A percentile compares a stretch with the other conserved stretches of the same genome.
These are phyloP conservation scores for Cybosia mesomella DNA, from an alignment of 2,888 invertebrate species.

Conservation along the genomic window DNA sequence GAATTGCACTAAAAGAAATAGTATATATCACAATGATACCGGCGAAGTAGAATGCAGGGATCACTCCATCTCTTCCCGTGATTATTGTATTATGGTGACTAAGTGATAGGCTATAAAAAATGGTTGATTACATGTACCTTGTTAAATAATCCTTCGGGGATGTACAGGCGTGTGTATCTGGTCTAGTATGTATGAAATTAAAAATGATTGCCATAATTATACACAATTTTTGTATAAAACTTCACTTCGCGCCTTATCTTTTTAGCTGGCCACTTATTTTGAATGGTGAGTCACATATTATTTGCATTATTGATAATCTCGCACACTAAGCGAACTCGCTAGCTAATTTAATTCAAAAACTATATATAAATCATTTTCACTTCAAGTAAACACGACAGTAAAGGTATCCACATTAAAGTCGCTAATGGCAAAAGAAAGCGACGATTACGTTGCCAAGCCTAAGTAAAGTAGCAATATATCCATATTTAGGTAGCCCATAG, in stretches of 20 bases:
- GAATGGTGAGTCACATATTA: neutral
- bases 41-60: too few relatives aligned
- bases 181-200: too few relatives aligned
- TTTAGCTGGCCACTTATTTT: neutral
- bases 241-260: neutral
- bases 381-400: slow-evolving; percentile 9
- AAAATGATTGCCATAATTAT: too few relatives aligned
- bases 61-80: too few relatives aligned
- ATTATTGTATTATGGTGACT: too few relatives aligned
- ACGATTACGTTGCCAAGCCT: slow-evolving; percentile 13
- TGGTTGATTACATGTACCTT: too few relatives aligned
- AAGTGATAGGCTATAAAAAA: too few relatives aligned
- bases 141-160: too few relatives aligned
- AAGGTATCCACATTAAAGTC: neutral
- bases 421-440: slow-evolving; percentile 29
- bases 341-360: neutral
- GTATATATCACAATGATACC: too few relatives aligned
- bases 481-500: neutral
- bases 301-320: neutral
- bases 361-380: slow-evolving; percentile 9
- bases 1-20: too few relatives aligned
- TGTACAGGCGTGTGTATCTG: too few relatives aligned
- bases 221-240: neutral
- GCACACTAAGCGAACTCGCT: neutral
- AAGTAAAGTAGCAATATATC: slow-evolving; percentile 10